These are phyloP conservation scores for Pyralis farinalis DNA, from an alignment of 2,888 invertebrate genomes.

Conservation along the genomic window DNA sequence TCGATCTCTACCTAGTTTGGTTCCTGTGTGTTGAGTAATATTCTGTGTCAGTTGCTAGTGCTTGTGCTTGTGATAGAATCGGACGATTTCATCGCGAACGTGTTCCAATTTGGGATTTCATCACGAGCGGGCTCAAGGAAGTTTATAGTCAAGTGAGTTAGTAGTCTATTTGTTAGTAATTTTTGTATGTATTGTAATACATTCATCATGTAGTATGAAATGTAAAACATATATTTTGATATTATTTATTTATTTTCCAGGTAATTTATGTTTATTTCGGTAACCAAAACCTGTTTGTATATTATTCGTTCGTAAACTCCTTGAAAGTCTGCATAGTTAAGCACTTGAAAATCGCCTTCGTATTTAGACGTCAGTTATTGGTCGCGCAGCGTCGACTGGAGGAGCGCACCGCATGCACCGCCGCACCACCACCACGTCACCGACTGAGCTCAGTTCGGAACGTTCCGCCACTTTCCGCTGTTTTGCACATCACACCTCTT, in stretches of 20 bases:
- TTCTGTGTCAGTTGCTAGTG: slow-evolving; percentile 74
- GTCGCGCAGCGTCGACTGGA: background rate
- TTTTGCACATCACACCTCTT: slow-evolving; percentile 1
- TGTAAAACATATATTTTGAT: background rate
- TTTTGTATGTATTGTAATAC: background rate
- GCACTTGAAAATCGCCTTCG: slow-evolving; percentile 5
- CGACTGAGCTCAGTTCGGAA: slow-evolving; percentile 9
- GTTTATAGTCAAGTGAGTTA: slow-evolving; percentile 75
- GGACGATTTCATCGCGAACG: slow-evolving; percentile 72
- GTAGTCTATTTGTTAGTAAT: slow-evolving; percentile 6
- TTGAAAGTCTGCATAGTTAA: slow-evolving; percentile 8
- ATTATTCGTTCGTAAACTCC: slow-evolving; percentile 3
- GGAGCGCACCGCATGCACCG: background rate
- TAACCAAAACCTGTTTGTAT: too few species aligned
- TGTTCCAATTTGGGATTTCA: slow-evolving; percentile 77
- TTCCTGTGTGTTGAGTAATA: slow-evolving; percentile 75
- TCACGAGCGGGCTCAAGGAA: slow-evolving; percentile 80
- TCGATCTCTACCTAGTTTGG: slow-evolving; percentile 55
- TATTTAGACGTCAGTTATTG: background rate
- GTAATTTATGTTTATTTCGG: too few species aligned
- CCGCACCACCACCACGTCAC: slow-evolving; percentile 22
- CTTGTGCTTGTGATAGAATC: slow-evolving; percentile 74
- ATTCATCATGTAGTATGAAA: background rate
- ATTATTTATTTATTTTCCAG: too few species aligned
- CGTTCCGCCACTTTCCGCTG: background rate